Evolutionary conservation across 2,113 vertebrate species (phyloP), one percentile per base, ranked within the genome.

Genomic region (Myotis brandtii): DNA sequence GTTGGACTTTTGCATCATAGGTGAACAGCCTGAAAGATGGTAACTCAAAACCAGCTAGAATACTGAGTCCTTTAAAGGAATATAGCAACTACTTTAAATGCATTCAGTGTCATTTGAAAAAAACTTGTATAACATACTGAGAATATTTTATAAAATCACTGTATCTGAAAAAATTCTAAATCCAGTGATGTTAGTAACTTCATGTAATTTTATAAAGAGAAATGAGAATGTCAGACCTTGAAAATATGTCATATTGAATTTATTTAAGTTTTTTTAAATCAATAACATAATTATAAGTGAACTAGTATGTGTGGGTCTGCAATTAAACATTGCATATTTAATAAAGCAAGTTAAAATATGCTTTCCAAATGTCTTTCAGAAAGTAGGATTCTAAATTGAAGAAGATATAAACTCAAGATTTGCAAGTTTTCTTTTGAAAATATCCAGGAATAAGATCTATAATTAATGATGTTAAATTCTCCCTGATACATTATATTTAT

Each of bases 381-480:
- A 80, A 48, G 25, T 80, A 72, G 34, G 34, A 46, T 48, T 81
- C 34, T 91, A 93, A 80, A 86, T 56, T 79, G 40, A 85, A 86
- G 21, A 30, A 72, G 11, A 54, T 62, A 81, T 30, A 96, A 91
- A 90, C 81, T 85, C 48, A 94, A 86, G n/a, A 85, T 70, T 91
- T 91, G 12, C n/a, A 77, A 84, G 69, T 93, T 94, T 87, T 70
- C 17, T 87, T 96, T 87, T 81, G 89, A 92, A 79, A 89, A 83
- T 73, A 34, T 75, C 54, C 69, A 54, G 75, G 30, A 66, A 66
- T 25, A 82, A 54, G 7, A 82, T 43, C 54, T 75, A 17, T 94
- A 73, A 64, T 64, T 43, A 93, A 73, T 87, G 21, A 59, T 32
- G 30, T 80, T 86, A 86, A 87, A 43, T 82, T 93, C 67, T 66